Percentiles rank a stretch among this genome's conserved stretches.
phyloP scores from a whole-genome alignment of 2,113 vertebrate genomes.

The Phalacrocorax carbo region DNA sequence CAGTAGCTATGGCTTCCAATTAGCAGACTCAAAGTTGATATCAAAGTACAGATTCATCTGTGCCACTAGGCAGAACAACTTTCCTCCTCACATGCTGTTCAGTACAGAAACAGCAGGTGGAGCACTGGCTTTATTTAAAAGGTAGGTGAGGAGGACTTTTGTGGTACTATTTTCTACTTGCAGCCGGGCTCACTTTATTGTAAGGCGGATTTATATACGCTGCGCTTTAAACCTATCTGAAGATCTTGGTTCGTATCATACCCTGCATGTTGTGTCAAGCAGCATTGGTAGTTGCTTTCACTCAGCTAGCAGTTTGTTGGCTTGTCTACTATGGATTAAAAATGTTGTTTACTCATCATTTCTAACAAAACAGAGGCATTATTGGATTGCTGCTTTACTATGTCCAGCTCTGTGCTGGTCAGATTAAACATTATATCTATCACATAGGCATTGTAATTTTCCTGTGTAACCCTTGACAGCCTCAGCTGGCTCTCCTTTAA shows the following conservation, averaged over 20 bases:
- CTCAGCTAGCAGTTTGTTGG: neutral
- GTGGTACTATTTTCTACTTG: neutral
- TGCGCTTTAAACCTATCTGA: neutral
- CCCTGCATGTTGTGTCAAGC: neutral
- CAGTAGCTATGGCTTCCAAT: neutral
- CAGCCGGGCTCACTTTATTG: neutral
- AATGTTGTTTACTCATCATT: neutral
- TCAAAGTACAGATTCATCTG: neutral
- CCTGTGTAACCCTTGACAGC: neutral
- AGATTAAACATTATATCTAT: neutral
- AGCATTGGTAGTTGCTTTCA: neutral
- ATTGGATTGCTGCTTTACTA: neutral
- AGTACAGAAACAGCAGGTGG: conserved; percentile 51
- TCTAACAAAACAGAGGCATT: neutral
- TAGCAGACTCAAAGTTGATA: neutral
- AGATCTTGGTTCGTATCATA: neutral
- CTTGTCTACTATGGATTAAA: neutral
- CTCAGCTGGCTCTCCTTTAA: neutral
- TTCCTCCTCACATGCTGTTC: neutral
- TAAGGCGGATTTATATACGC: neutral
- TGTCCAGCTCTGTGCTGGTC: neutral
- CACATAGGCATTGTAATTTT: neutral
- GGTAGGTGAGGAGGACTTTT: neutral
- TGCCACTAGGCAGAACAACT: neutral
- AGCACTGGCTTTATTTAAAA: conserved; percentile 31